Conservation (phyloP, 2,113 vertebrate species). For the Anhinga rufa region DNA sequence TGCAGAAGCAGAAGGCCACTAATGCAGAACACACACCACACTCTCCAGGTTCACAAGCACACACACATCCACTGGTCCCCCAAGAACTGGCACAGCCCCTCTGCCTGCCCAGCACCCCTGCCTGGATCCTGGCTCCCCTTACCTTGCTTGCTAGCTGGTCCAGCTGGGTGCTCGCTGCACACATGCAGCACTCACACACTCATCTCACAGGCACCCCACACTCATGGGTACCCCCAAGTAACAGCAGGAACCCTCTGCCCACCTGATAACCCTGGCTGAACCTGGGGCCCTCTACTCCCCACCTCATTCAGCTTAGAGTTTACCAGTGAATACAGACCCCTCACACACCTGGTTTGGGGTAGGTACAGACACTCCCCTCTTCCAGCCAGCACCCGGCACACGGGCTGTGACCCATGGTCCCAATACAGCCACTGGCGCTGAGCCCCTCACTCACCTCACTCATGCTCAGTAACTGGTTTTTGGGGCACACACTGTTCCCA, state of each 20-base stretch:
- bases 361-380: neutral
- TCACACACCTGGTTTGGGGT: fast-evolving
- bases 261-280: fast-evolving
- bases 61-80: fast-evolving
- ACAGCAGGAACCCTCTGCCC: fast-evolving
- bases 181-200: neutral
- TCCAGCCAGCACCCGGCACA: neutral
- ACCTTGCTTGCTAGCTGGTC: fast-evolving
- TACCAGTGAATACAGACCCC: neutral
- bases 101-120: fast-evolving
- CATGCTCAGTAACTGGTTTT: too few relatives aligned
- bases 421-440: fast-evolving
- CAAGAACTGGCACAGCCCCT: fast-evolving
- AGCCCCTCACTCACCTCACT: neutral
- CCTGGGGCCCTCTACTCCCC: fast-evolving
- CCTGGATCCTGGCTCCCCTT: fast-evolving
- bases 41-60: neutral
- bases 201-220: neutral
- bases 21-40: neutral
- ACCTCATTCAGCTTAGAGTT: neutral
- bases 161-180: neutral
- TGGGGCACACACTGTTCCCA: neutral
- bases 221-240: neutral
- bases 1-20: neutral
- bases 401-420: fast-evolving